Evolutionary conservation across 1,140 invertebrate genomes (phyloP), one percentile per base, ranked within the genome.

Genomic region (Nylanderia fulva): DNA sequence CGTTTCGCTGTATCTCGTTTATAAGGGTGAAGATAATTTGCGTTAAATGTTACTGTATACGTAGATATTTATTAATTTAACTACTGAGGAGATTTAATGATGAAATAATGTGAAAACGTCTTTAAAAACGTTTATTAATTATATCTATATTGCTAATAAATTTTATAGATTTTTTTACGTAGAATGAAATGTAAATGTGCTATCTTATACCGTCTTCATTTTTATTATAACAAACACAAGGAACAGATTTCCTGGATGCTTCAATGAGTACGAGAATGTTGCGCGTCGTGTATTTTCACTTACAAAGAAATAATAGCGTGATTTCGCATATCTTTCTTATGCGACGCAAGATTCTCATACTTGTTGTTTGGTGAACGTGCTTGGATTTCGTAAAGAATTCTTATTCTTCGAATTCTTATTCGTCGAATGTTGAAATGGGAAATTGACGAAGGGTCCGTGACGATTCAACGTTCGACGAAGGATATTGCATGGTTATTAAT

Each of bases 311-410:
- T 42, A n/a, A 72, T 33, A 27, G 69, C 36, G 64, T 71, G 64
- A 82, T 82, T 72, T 5, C 24, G 77, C 66, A 82, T 86, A 36
- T 39, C 54, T 82, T 71, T 66, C 64, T 13, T 36, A 58, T 39
- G 9, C 54, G 27, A 29, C 63, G 64, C 85, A 71, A 85, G 79
- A 82, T 89, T 90, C 85, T 48, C 56, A 69, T 45, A 54, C 56
- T n/a, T 29, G 68, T 85, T 83, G 83, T 87, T 90, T 84, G 84
- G 85, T 72, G 88, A 83, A 85, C 88, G 88, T 45, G 75, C 79
- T 79, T 42, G 68, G 61, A 64, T 52, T 58, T 45, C 66, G 18
- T 76, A 48, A 88, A 58, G 45, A 82, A 83, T 86, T n/a, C n/a
- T n/a, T n/a, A n/a, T n/a, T n/a, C n/a, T n/a, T n/a, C n/a, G n/a